phyloP scores from a whole-genome alignment of 2,797 vertebrate genomes.

The Gymnothorax javanicus region DNA sequence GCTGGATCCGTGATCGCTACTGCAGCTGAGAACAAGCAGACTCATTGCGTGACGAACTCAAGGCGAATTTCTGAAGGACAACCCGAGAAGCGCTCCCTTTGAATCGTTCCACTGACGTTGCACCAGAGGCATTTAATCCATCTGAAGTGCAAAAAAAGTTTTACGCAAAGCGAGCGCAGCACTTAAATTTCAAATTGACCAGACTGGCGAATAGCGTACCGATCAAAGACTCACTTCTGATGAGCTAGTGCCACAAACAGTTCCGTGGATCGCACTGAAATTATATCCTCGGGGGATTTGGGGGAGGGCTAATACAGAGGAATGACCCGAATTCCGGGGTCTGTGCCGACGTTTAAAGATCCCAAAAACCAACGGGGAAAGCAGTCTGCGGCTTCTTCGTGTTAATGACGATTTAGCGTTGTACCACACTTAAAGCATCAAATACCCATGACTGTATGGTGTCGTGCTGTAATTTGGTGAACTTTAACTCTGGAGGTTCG shows the following conservation, averaged over 20 bases:
- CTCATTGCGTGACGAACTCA: background rate
- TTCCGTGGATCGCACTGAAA: background rate
- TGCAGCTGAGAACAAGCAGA: background rate
- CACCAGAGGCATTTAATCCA: background rate
- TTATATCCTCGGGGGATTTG: slow-evolving; percentile 45
- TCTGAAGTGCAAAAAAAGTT: background rate
- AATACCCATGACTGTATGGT: background rate
- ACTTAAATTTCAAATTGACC: background rate
- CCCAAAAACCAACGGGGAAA: background rate
- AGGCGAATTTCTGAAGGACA: background rate
- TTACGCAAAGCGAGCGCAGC: background rate
- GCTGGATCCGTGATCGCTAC: background rate
- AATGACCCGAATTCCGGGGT: slow-evolving; percentile 9
- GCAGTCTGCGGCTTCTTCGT: slow-evolving; percentile 7
- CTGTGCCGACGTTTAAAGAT: background rate
- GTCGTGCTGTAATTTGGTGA: background rate
- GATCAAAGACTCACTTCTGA: background rate
- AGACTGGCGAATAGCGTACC: background rate
- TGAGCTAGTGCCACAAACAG: too few species aligned
- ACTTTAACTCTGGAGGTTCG: background rate
- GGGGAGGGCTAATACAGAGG: slow-evolving; percentile 37
- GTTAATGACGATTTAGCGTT: background rate
- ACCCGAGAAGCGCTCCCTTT: background rate
- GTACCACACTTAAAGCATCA: background rate
- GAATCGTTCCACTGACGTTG: background rate